Percentiles rank a stretch among this genome's conserved stretches.
Conservation (phyloP, 2,888 invertebrate genomes). For the Alloplasta piceator region DNA sequence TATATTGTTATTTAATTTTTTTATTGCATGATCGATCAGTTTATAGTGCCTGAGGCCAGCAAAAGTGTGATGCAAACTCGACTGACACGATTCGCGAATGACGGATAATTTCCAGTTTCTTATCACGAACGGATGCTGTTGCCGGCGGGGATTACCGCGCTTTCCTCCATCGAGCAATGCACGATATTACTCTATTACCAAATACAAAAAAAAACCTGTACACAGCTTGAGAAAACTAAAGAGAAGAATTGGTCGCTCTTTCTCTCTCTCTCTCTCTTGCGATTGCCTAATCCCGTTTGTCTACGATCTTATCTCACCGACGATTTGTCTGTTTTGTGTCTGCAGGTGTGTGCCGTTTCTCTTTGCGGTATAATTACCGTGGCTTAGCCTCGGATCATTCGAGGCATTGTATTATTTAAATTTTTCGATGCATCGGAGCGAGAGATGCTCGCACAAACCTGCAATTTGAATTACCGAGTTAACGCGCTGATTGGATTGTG, state of each 20-base stretch:
- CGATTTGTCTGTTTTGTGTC: slow-evolving; percentile 59
- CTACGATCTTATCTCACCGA: slow-evolving; percentile 53
- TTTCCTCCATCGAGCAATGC: slow-evolving; percentile 33
- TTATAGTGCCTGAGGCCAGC: too few species aligned
- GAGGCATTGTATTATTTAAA: slow-evolving; percentile 45
- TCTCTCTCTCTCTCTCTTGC: neutral
- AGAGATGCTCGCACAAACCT: slow-evolving; percentile 10
- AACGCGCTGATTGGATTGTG: slow-evolving; percentile 23
- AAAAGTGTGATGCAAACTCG: slow-evolving; percentile 35
- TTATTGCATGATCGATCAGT: neutral
- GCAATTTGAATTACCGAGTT: slow-evolving; percentile 4
- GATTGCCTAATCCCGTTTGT: slow-evolving; percentile 58
- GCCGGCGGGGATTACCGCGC: slow-evolving; percentile 8
- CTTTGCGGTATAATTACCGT: slow-evolving; percentile 34
- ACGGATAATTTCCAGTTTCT: slow-evolving; percentile 49
- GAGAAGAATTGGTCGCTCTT: slow-evolving; percentile 35
- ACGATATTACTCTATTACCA: slow-evolving; percentile 51
- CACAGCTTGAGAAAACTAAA: slow-evolving; percentile 16
- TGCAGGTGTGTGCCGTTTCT: slow-evolving; percentile 27
- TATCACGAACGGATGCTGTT: slow-evolving; percentile 61
- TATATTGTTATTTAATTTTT: neutral
- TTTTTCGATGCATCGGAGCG: slow-evolving; percentile 36
- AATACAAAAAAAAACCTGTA: slow-evolving; percentile 54
- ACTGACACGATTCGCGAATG: slow-evolving; percentile 47
- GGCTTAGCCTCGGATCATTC: slow-evolving; percentile 16